Percentiles rank a stretch among this genome's conserved stretches.
These are phyloP conservation scores for Steatornis caripensis DNA, from an alignment of 2,113 vertebrate species.

Conservation along the genomic window DNA sequence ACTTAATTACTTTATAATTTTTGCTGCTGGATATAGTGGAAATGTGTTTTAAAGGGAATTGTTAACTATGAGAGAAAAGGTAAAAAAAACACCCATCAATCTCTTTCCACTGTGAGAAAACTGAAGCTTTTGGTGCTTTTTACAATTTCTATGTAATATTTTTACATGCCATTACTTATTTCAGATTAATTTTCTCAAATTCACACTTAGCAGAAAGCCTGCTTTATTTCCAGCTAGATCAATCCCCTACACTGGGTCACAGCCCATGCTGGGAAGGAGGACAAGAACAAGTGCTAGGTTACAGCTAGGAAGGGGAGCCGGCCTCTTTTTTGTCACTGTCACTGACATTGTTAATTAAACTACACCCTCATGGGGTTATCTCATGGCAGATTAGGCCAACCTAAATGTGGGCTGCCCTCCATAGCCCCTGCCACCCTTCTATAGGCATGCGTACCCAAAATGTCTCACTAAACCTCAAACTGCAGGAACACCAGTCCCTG, in stretches of 20 bases:
- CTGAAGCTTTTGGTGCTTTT: not conserved
- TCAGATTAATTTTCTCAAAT: not conserved
- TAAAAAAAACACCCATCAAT: not conserved
- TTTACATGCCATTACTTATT: not conserved
- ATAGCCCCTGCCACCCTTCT: not conserved
- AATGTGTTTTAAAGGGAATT: not conserved
- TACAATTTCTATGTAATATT: not conserved
- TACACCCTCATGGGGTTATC: not conserved
- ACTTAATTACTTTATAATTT: not conserved
- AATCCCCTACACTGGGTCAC: rapidly evolving
- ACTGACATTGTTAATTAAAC: not conserved
- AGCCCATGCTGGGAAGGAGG: not conserved
- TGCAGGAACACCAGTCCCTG: not conserved
- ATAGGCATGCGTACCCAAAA: rapidly evolving
- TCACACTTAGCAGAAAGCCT: not conserved
- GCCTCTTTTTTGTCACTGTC: not conserved
- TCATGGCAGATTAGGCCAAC: not conserved
- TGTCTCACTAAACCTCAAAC: not conserved
- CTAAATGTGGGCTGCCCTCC: not conserved
- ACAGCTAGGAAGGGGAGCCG: rapidly evolving
- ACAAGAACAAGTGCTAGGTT: not conserved
- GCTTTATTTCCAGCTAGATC: not conserved
- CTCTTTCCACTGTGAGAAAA: not conserved
- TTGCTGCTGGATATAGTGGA: not conserved
- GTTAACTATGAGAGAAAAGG: not conserved